These are phyloP conservation scores for Otus scops DNA, from an alignment of 2,797 vertebrate genomes.

Conservation along the genomic window DNA sequence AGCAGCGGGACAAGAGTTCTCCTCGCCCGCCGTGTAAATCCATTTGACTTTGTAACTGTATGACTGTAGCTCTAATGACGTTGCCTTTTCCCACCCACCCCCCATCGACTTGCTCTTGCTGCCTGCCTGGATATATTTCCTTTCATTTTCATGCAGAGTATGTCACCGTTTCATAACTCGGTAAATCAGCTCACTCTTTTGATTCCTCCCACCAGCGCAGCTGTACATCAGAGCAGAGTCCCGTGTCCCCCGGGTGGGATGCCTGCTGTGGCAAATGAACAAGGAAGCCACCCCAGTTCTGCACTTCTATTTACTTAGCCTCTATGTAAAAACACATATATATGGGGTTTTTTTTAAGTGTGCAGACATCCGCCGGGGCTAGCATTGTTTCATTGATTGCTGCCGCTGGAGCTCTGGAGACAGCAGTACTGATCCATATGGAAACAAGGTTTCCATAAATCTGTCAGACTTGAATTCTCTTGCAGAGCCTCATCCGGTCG, in stretches of 20 bases:
- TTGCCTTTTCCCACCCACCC: not conserved
- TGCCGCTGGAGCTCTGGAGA: conserved; percentile 4
- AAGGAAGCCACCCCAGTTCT: conserved; percentile 20
- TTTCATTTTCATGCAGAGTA: conserved; percentile 36
- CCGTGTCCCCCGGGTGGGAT: not conserved
- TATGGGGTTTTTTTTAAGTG: not conserved
- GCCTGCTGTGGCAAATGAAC: not conserved
- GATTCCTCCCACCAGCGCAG: conserved; percentile 26
- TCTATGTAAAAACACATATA: not conserved
- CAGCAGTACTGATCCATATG: conserved; percentile 32
- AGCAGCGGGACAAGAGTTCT: not conserved
- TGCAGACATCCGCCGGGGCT: conserved; percentile 3
- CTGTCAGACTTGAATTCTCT: conserved; percentile 55
- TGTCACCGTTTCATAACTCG: conserved; percentile 22
- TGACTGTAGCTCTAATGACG: not conserved
- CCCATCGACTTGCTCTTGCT: not conserved
- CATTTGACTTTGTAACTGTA: not conserved
- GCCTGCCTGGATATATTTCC: not conserved
- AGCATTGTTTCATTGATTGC: conserved; percentile 38
- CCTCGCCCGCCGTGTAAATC: not conserved
- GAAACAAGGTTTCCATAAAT: conserved; percentile 64
- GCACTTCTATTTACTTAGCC: not conserved
- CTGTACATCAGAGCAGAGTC: conserved; percentile 19
- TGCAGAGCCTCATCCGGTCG: conserved; percentile 26
- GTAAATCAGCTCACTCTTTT: conserved; percentile 43